Evolutionary conservation across 2,113 vertebrate species (phyloP), one percentile per base, ranked within the genome.

Genomic region (Natator depressus): DNA sequence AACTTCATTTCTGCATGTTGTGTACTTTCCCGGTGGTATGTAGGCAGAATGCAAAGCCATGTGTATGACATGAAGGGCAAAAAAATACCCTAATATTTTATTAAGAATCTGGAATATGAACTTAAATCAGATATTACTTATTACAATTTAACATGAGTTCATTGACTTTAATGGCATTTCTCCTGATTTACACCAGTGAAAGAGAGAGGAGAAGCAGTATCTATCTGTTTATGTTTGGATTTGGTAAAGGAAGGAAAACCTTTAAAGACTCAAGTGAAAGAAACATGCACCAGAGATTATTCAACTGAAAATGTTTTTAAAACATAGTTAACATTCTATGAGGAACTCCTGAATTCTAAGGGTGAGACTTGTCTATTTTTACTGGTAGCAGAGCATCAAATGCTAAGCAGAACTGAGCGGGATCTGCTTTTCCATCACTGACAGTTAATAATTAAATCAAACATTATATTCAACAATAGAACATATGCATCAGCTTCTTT

Each of bases 361-460:
- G 54, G 88, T 91, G 80, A 95, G 96, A 97, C 93, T 97, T 81
- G 14, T 93, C 97, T 96, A 55, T 20, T 98, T 98, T 98, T 96
- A 96, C 98, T 97, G 93, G 97, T 98, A 98, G 95, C 97, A 98
- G 94, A 94, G 87, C 96, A 96, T 80, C 93, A 93, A 97, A 97
- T 96, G 96, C 93, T 96, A 97, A 98, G 97, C 96, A 97, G 97
- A 98, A 97, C 95, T 87, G 96, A 98, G 94, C 97, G 97, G 97
- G 97, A 97, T 98, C 98, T 98, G 98, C 98, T 89, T 98, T 98
- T 99, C 98, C 98, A 98, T 99, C 98, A 98, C 98, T 98, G 98
- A 98, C 98, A 98, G 98, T 99, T 99, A 98, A 99, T 99, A 99
- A 99, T 99, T 98, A 99, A 99, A 99, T 99, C 99, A 99, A 98